Evolutionary conservation across 1,140 invertebrate genomes (phyloP), one percentile per base, ranked within the genome.

Genomic region (Drosophila mauritiana): DNA sequence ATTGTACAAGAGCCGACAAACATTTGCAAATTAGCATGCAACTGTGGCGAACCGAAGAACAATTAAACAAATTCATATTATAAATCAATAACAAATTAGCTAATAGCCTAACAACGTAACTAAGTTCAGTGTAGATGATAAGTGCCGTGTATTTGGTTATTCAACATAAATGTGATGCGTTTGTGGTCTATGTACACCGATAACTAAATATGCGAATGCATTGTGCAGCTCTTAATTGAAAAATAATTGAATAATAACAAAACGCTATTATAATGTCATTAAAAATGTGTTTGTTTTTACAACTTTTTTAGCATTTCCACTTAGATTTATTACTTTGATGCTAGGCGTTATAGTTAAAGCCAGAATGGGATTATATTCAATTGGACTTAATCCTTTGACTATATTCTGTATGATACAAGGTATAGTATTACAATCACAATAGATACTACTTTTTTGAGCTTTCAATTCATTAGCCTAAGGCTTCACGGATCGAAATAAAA

Each of bases 21-120:
- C 39, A 36, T 22, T 22, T 61, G 37, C 46, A 45, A 53, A 68
- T 55, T 40, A 40, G 45, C 11, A 34, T 68, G 45, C 56, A 49
- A 34, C 17, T 62, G 64, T 36, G 64, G 64, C 64, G 36, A n/a
- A 52, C 59, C 64, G 10, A 43, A 37, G 49, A 65, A 68, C 52
- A 65, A 52, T 68, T 52, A 45, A 68, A 68, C 65, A 68, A 40
- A 52, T 37, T 40, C 46, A 22, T 45, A 52, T 43, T 25, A 63
- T 68, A 65, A 68, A 65, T 68, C 64, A 68, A 68, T 65, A 68
- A 53, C 49, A 68, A 68, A 68, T 68, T 68, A 68, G 64, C 61
- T 65, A 68, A 68, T 52, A 37, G 64, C 31, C 46, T 17, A 45
- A 45, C 31, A 65, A 43, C 31, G 22, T 31, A 45, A 25, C 36